Base-by-base conservation (phyloP, 2,797 vertebrate species). In the Clangula hyemalis region DNA sequence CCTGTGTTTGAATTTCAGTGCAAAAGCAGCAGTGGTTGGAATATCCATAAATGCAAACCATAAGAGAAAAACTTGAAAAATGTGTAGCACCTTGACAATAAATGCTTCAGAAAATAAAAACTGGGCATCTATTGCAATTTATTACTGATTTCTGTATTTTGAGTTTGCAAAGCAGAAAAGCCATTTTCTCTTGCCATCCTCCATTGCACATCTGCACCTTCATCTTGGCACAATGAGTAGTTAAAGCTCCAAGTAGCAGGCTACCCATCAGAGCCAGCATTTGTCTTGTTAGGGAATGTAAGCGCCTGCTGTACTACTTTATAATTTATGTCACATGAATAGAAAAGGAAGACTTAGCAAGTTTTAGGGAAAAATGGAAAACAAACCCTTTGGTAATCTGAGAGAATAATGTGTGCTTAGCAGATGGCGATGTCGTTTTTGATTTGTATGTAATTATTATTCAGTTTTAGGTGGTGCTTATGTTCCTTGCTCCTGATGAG, bases 361-460 rank as follows among this genome's bases (percentile, higher is more conserved):
- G 93, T 97, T 98, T 95, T 90, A 95, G 94, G 88, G 77, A 51
- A 94, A 97, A 97, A 92, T 91, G 86, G 82, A 95, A 97, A 98
- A 97, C 97, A 97, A 97, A 94, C 94, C 92, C 96, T 95, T 97
- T 96, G 93, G 95, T 97, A 97, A 85, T 94, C 89, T 77, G 85
- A 94, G 90, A 85, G 64, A 89, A 89, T 97, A 98, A 97, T 96
- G 72, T 53, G 56, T 57, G 79, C 95, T 96, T 97, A 97, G 97
- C 96, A 97, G 97, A 97, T 96, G 98, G 97, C 94, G 74, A 24
- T 97, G 97, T 97, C 87, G 65, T 94, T 96, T 95, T 93, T 97
- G 97, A 97, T 96, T 96, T 97, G 96, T 98, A 51, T 97, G 75
- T 97, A 98, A 98, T 98, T 98, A 98, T 97, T 97, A 95, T 66